Evolutionary conservation across 2,888 invertebrate genomes (phyloP), one percentile per base, ranked within the genome.

Genomic region (Spisula solida): DNA sequence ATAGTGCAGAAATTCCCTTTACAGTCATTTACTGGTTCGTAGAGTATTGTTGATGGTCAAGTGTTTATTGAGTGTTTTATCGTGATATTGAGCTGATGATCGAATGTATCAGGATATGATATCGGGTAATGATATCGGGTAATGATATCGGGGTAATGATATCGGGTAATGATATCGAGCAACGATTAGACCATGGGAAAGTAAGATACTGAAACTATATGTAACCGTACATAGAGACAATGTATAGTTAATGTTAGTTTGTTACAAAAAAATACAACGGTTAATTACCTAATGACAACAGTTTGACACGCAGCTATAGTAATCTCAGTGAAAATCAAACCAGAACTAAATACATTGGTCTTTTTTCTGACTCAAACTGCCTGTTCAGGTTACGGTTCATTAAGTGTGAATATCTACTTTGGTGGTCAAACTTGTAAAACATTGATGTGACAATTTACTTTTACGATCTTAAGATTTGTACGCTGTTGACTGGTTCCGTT

Each of bases 1-100:
- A 75, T 34, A 75, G 75, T 75, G 75, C 34, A 75, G 75, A 75
- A 75, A 75, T 75, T 34, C 34, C 34, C 29, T 34, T 75, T 31
- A 14, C 75, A 75, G 31, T 75, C 75, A 34, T 18, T 34, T 31
- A 60, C 18, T 34, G 31, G 16, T 75, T 75, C 14, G 31, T 18
- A 41, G 41, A 34, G 31, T 75, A 75, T 75, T 34, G 34, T 75
- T 75, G 4, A 75, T 34, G 34, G 31, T 75, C 14, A 34, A 34
- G 34, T 18, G 31, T 31, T 10, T 34, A n/a, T n/a, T n/a, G n/a
- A n/a, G n/a, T n/a, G n/a, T n/a, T n/a, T n/a, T n/a, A 31, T 31
- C 29, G 12, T 25, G 25, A 25, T 31, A 29, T 75, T 31, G 18
- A 31, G 18, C 8, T 12, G 70, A 31, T 70, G 70, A 70, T 70